Evolutionary conservation across 2,797 vertebrate species (phyloP), one percentile per base, ranked within the genome.

Genomic region (Xenopus petersii): DNA sequence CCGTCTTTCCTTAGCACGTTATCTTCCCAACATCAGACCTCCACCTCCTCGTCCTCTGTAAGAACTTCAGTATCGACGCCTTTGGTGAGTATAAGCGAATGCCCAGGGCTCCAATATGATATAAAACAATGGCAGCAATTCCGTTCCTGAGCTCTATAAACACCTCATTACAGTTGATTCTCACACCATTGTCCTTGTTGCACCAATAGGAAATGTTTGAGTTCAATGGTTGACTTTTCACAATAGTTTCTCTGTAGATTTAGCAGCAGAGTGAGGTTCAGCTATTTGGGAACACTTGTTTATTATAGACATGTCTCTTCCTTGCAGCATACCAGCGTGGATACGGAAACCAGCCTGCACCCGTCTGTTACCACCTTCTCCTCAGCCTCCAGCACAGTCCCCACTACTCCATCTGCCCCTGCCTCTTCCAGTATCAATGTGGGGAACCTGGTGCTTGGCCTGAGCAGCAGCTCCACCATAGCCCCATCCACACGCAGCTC

Each of bases 301-400:
- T 51, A 56, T n/a, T 5, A n/a, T n/a, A 56, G 4, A 2, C 26
- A 17, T 10, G 5, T 56, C n/a, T 75, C 10, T 17, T 33, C 8
- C 12, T 75, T 79, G 12, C 83, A 98, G 97, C 96, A 98, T 89
- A 92, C 93, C 16, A 93, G 86, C 30, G 90, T 96, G 75, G 97
- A 98, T 71, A 92, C 92, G 63, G 97, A 98, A 80, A 92, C 92
- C 0, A 94, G 91, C 88, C 92, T 98, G 46, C 96, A 96, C 89
- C 94, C 96, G 77, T 94, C 94, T 74, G 89, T 90, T 80, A 89
- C 89, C 85, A 94, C 95, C 85, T 97, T 94, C 86, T 92, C 95
- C 81, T 92, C 93, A 59, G 88, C 95, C 48, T 89, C 95, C 80
- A 92, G 84, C 70, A 92, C 88, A 0, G 88, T 89, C 59, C 87